Conservation (phyloP, 1,140 invertebrate genomes). For the Sinonovacula constricta region DNA sequence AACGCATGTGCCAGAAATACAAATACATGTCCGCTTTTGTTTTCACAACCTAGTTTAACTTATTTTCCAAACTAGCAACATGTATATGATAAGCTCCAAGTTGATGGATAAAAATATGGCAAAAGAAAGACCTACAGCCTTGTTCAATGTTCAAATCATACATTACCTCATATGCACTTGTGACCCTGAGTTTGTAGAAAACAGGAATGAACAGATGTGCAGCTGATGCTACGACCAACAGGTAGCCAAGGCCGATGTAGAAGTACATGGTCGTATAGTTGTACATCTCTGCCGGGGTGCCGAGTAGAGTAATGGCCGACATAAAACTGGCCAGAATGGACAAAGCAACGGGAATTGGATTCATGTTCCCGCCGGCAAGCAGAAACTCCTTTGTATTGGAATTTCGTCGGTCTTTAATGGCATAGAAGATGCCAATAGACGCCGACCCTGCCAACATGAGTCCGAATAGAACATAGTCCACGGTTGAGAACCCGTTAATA, state of each 20-base stretch:
- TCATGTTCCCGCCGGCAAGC: conserved; percentile 88
- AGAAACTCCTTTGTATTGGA: conserved; percentile 90
- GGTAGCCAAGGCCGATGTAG: conserved; percentile 62
- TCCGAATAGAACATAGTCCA: conserved; percentile 63
- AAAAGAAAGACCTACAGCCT: too few species aligned
- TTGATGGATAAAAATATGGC: too few species aligned
- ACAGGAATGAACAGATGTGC: conserved; percentile 91
- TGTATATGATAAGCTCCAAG: too few species aligned
- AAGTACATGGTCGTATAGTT: conserved; percentile 68
- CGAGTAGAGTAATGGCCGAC: conserved; percentile 94
- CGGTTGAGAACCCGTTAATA: too few species aligned
- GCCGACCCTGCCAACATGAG: conserved; percentile 75
- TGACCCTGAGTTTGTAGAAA: conserved; percentile 90
- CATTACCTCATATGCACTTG: conserved; percentile 90
- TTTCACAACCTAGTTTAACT: too few species aligned
- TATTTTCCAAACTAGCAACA: too few species aligned
- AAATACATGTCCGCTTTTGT: too few species aligned
- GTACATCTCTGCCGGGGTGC: conserved; percentile 79
- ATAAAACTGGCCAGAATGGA: conserved; percentile 86
- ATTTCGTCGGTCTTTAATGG: conserved; percentile 89
- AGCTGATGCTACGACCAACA: conserved; percentile 89
- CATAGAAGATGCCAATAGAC: conserved; percentile 88
- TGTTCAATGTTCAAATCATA: too few species aligned
- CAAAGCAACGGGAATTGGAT: conserved; percentile 72
- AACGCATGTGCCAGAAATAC: too few species aligned